A percentile compares a stretch with the other conserved stretches of the same genome.
phyloP scores from a whole-genome alignment of 2,888 invertebrate genomes.

The Ferdinandea cuprea region DNA sequence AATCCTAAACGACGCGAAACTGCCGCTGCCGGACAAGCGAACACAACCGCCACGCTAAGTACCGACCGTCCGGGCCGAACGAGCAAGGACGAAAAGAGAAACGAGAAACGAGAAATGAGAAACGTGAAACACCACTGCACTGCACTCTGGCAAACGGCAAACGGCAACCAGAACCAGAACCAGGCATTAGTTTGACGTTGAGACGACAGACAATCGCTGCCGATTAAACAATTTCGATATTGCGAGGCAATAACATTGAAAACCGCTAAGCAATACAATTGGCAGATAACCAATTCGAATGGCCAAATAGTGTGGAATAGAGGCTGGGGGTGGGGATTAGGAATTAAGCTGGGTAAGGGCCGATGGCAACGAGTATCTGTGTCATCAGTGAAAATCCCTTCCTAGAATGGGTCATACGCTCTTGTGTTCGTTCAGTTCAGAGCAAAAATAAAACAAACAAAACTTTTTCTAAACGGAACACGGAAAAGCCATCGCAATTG shows the following conservation, averaged over 20 bases:
- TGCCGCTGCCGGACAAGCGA: not conserved
- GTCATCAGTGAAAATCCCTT: slow-evolving; percentile 64
- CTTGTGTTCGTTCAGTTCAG: slow-evolving; percentile 2
- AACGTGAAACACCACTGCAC: too few species aligned
- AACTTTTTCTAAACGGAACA: slow-evolving; percentile 33
- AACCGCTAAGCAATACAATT: slow-evolving; percentile 74
- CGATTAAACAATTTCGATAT: slow-evolving; percentile 74
- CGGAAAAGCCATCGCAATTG: slow-evolving; percentile 65
- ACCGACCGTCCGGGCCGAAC: slow-evolving; percentile 17
- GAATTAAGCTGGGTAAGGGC: not conserved
- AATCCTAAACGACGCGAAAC: slow-evolving; percentile 59
- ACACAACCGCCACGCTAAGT: slow-evolving; percentile 33
- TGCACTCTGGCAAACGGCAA: too few species aligned
- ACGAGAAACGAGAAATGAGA: too few species aligned
- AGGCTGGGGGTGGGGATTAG: not conserved
- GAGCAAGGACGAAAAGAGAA: slow-evolving; percentile 37
- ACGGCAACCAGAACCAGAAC: not conserved
- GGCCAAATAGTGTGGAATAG: slow-evolving; percentile 41
- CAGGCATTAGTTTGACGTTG: slow-evolving; percentile 20
- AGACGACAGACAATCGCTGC: slow-evolving; percentile 60
- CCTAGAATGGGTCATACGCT: slow-evolving; percentile 54
- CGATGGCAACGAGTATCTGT: slow-evolving; percentile 34
- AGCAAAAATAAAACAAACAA: slow-evolving; percentile 8
- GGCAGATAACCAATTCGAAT: slow-evolving; percentile 70
- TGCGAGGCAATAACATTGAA: slow-evolving; percentile 68